phyloP scores from a whole-genome alignment of 2,113 vertebrate genomes.

The Bufo bufo region DNA sequence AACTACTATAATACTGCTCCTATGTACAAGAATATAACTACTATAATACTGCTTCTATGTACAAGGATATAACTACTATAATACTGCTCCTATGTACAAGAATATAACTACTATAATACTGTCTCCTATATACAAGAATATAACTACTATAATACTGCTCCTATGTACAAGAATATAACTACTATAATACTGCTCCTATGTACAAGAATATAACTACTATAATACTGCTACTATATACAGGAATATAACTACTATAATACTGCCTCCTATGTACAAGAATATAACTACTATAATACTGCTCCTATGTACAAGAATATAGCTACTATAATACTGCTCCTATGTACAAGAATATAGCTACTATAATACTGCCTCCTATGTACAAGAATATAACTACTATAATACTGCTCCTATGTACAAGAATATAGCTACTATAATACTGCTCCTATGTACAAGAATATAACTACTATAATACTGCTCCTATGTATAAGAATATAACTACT shows the following conservation, averaged over 20 bases:
- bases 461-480: constrained; percentile 1
- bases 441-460: neutral
- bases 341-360: constrained; percentile 4
- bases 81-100: neutral
- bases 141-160: too few relatives aligned
- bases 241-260: too few relatives aligned
- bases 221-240: too few relatives aligned
- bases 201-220: too few relatives aligned
- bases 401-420: neutral
- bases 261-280: too few relatives aligned
- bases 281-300: neutral
- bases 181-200: too few relatives aligned
- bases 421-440: constrained; percentile 1
- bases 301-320: constrained; percentile 3
- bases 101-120: constrained; percentile 2
- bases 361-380: neutral
- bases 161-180: too few relatives aligned
- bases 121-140: too few relatives aligned
- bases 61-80: neutral
- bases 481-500: neutral
- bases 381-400: neutral
- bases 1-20: neutral
- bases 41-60: neutral
- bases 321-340: constrained; percentile 3
- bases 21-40: constrained; percentile 1